phyloP scores from a whole-genome alignment of 2,888 invertebrate species.

The Euclidia mi region DNA sequence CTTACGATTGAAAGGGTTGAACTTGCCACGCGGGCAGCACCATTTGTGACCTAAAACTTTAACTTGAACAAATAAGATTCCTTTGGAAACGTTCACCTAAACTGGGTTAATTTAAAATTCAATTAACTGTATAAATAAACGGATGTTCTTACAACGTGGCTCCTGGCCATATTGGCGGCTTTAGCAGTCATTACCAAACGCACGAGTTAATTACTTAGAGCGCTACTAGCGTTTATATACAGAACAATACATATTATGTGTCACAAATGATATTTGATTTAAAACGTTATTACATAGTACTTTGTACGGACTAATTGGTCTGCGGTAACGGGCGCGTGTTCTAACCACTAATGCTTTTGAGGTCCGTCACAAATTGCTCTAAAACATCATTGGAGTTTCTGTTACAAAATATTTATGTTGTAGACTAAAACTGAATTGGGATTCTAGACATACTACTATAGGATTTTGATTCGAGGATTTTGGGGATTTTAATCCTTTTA shows the following conservation, averaged over 20 bases:
- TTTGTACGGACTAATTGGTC: conserved; percentile 7
- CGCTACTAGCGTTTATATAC: neutral
- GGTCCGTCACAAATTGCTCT: conserved; percentile 10
- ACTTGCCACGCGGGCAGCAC: neutral
- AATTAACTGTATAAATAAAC: conserved; percentile 12
- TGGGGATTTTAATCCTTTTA: too few relatives aligned
- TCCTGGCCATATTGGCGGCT: conserved; percentile 7
- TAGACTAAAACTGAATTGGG: neutral
- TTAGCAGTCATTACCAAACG: conserved; percentile 6
- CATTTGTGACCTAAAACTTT: conserved; percentile 1
- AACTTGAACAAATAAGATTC: conserved; percentile 3
- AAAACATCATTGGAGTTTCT: conserved; percentile 8
- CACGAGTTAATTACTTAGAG: conserved; percentile 2
- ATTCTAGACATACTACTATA: neutral
- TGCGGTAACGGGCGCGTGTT: conserved; percentile 12
- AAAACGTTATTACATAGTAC: conserved; percentile 7
- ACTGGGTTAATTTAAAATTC: conserved; percentile 3
- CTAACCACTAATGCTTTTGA: conserved; percentile 14
- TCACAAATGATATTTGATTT: conserved; percentile 8
- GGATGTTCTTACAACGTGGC: conserved; percentile 7
- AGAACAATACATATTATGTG: neutral
- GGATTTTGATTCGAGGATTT: too few relatives aligned
- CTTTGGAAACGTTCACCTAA: neutral
- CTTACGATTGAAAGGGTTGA: neutral
- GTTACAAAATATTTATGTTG: conserved; percentile 9